Percentiles rank a stretch among this genome's conserved stretches.
Evolutionary conservation across 2,888 invertebrate genomes (phyloP).

Genomic region (Eilema caniola): DNA sequence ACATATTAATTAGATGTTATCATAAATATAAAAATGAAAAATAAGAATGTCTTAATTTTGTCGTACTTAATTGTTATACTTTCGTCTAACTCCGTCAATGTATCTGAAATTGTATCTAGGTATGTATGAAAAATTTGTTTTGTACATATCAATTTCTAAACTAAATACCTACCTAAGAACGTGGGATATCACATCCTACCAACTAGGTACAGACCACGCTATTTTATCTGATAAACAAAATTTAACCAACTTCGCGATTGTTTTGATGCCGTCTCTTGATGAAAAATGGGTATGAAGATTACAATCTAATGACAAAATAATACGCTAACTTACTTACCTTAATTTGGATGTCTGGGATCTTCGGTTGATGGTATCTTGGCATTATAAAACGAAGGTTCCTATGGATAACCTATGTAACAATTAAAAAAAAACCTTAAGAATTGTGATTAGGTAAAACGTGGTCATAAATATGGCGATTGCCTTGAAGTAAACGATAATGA

Average conservation of each 20-base stretch:
- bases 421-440: not conserved
- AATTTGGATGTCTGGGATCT: slow-evolving; percentile 61
- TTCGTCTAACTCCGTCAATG: not conserved
- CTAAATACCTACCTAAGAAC: not conserved
- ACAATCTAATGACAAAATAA: not conserved
- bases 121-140: not conserved
- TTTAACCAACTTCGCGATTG: slow-evolving; percentile 54
- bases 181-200: too few species aligned
- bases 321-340: slow-evolving; percentile 59
- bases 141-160: too few species aligned
- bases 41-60: too few species aligned
- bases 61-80: too few species aligned
- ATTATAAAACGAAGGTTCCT: slow-evolving; percentile 25
- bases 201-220: not conserved
- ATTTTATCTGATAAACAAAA: slow-evolving; percentile 11
- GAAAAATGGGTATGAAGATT: not conserved
- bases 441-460: slow-evolving; percentile 36
- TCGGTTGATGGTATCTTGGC: slow-evolving; percentile 49
- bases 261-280: slow-evolving; percentile 37
- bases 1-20: too few species aligned
- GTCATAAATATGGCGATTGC: slow-evolving; percentile 50
- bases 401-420: not conserved
- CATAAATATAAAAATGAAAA: too few species aligned
- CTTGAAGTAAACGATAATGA: slow-evolving; percentile 68
- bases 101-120: not conserved